Evolutionary conservation across 2,888 invertebrate species (phyloP), one percentile per base, ranked within the genome.

Genomic region (Phasia obesa): DNA sequence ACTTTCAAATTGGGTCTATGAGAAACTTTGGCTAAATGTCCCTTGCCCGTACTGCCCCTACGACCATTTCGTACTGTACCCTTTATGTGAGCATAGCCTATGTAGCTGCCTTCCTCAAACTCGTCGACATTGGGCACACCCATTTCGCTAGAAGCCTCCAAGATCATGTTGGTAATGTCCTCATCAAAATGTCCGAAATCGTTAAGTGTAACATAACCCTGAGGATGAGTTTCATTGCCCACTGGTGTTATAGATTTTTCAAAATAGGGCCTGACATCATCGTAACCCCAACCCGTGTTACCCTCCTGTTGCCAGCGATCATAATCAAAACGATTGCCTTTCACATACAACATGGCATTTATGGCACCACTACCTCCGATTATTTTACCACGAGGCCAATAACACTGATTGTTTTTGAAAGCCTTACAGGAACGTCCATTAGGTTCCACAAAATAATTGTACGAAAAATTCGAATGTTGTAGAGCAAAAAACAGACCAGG

Each of bases 261-360:
- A 88, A 97, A 97, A 88, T 96, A 97, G 0, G 94, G 94, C 64
- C 96, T 89, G 0, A 97, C 93, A 82, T 96, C 95, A 42, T 96
- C 93, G 90, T 94, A 97, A 2, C 95, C 92, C 95, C 95, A 95
- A 0, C 93, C 94, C 0, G 88, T 81, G 86, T 94, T 95, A 0
- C 95, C 95, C 53, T 92, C 49, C 0, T 87, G 87, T 11, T 92
- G 92, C 95, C 95, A 95, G 0, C 90, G 87, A 86, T 95, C 93
- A 86, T 93, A 95, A 87, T 95, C 95, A 2, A 87, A 87, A 4
- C 93, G 92, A 89, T 94, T 94, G 0, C 95, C 95, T 9, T 94
- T 91, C 0, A 94, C 88, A 87, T 95, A 94, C 0, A 94, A 76
- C 94, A 95, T 94, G n/a, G 92, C 93, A 88, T 95, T 95, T 4